phyloP scores from a whole-genome alignment of 2,113 vertebrate species.

The Paramormyrops kingsleyae region DNA sequence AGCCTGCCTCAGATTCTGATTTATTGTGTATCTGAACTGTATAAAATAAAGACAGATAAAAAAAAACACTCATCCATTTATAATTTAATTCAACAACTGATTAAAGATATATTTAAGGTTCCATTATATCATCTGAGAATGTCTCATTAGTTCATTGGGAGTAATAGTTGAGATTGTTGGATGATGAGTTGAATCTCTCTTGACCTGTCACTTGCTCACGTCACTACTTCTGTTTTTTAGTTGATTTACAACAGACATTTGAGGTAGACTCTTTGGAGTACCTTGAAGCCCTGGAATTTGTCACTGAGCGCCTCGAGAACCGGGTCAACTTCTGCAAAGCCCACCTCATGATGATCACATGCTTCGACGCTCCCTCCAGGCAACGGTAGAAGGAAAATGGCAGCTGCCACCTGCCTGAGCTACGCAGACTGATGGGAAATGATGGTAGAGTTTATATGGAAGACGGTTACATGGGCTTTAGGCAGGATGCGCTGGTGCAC shows the following conservation, averaged over 20 bases:
- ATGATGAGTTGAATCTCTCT: neutral
- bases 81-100: neutral
- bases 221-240: conserved; percentile 49
- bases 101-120: neutral
- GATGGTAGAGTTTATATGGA: neutral
- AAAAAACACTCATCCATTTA: neutral
- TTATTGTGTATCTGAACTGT: neutral
- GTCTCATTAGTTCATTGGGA: neutral
- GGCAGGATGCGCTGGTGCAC: neutral
- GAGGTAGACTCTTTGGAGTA: conserved; percentile 94
- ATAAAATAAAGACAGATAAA: neutral
- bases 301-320: conserved; percentile 88
- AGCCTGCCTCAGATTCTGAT: neutral
- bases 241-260: conserved; percentile 84
- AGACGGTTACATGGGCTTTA: neutral
- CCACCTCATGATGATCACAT: conserved; percentile 99
- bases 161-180: neutral
- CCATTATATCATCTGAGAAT: neutral
- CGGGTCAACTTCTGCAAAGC: conserved; percentile 98
- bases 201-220: neutral
- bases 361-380: conserved; percentile 89
- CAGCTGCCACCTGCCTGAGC: neutral
- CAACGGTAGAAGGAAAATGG: conserved; percentile 63
- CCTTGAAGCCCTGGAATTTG: conserved; percentile 85
- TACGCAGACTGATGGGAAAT: conserved; percentile 18